Base-by-base conservation (phyloP, 2,888 invertebrate species). In the Bedellia somnulentella region DNA sequence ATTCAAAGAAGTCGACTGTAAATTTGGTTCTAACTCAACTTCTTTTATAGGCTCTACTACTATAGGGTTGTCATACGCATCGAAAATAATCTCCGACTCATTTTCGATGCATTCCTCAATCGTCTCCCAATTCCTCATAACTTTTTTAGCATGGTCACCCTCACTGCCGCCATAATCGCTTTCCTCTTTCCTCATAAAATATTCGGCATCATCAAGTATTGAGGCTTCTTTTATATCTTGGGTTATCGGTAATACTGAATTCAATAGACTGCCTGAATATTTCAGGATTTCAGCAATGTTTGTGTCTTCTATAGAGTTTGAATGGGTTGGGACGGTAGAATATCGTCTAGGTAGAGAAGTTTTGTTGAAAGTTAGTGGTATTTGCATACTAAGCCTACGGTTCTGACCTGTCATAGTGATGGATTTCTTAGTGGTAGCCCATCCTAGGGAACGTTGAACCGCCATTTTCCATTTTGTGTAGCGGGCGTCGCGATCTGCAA, bases 391-490 rank as follows among this genome's bases (percentile, higher is more conserved):
- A 58, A 36, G 44, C 34, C 56, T 59, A 52, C 67, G 43, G 32
- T 42, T 45, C 71, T 78, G 82, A 85, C 86, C 86, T 82, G 90
- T 89, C 86, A 89, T 89, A 25, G 80, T 75, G 43, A 79, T 67
- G 5, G 87, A 84, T 59, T 85, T 87, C 55, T 87, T 86, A 4
- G 81, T 79, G 1, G 83, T 79, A 12, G 87, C 88, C 96, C 96
- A 96, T 36, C 92, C 90, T 43, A 95, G 80, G 21, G 93, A 90
- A 16, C 94, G 81, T 49, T 93, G 86, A 2, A 97, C 93, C 0
- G 96, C 96, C 83, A 90, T 89, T 67, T 93, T 94, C 96, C 96
- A 96, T 63, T 90, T 89, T 5, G 83, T 87, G 60, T 92, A 94
- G 37, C 93, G 80, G 3, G 82, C 79, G 52, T 89, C 85, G 32